Evolutionary conservation across 2,113 vertebrate genomes (phyloP).

Genomic region (Heterotilapia buettikoferi): DNA sequence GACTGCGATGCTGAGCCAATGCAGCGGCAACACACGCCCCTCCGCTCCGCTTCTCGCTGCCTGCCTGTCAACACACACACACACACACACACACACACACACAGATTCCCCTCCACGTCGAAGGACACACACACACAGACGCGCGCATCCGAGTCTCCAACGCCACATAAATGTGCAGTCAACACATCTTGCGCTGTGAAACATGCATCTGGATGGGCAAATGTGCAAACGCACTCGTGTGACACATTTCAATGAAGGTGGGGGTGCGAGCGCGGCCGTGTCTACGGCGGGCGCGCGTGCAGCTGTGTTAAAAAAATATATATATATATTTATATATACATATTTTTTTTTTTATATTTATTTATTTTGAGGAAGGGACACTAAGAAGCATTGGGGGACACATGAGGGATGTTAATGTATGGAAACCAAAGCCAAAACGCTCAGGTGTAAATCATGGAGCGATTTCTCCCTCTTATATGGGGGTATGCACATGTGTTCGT

Average conservation of each 20-base stretch:
- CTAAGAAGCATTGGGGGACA: slow-evolving; percentile 25
- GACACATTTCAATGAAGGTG: slow-evolving; percentile 57
- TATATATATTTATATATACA: not conserved
- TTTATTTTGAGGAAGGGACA: slow-evolving; percentile 23
- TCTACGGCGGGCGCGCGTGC: slow-evolving; percentile 12
- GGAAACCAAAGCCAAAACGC: not conserved
- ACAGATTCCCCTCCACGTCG: not conserved
- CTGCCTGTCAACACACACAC: not conserved
- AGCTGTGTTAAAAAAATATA: slow-evolving; percentile 9
- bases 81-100: not conserved
- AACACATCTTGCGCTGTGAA: slow-evolving; percentile 18
- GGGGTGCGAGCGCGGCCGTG: slow-evolving; percentile 2
- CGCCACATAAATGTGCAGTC: slow-evolving; percentile 30
- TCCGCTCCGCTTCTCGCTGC: slow-evolving; percentile 25
- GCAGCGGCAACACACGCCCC: slow-evolving; percentile 71
- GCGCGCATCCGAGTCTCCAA: slow-evolving; percentile 11
- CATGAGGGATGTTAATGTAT: slow-evolving; percentile 27
- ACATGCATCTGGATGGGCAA: not conserved
- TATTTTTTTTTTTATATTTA: not conserved
- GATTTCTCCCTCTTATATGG: not conserved
- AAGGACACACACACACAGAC: not conserved
- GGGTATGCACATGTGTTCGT: not conserved
- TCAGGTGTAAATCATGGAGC: not conserved
- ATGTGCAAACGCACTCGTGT: slow-evolving; percentile 54
- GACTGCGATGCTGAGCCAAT: slow-evolving; percentile 62